Conservation (phyloP, 2,797 vertebrate species). For the Vipera latastei region DNA sequence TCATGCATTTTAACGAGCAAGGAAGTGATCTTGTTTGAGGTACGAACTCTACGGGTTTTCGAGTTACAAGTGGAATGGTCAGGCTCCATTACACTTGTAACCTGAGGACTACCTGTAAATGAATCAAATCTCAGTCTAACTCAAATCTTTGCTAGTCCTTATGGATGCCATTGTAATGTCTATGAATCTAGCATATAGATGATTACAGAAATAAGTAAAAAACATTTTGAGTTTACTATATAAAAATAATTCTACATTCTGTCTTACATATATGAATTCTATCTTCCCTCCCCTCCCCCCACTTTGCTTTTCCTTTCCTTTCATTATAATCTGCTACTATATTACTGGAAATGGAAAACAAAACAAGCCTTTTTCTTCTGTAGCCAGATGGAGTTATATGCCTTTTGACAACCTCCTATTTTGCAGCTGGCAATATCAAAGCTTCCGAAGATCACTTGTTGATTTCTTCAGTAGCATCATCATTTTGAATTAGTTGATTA, state of each 20-base stretch:
- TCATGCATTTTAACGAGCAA: too few species aligned
- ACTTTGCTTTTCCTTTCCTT: background rate
- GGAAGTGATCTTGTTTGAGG: too few species aligned
- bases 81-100: too few species aligned
- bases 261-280: background rate
- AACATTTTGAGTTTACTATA: background rate
- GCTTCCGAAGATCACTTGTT: constrained; percentile 43
- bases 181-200: background rate
- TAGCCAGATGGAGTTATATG: background rate
- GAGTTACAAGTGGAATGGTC: too few species aligned
- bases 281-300: background rate
- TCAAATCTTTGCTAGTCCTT: background rate
- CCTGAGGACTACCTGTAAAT: background rate
- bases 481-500: background rate
- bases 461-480: constrained; percentile 32
- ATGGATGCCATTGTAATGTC: background rate
- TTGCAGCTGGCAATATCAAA: background rate
- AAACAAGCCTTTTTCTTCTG: background rate
- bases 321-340: background rate
- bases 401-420: background rate
- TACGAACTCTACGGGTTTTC: too few species aligned
- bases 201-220: background rate
- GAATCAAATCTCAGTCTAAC: background rate
- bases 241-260: background rate
- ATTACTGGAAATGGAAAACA: background rate